A percentile compares a stretch with the other conserved stretches of the same genome.
Evolutionary conservation across 2,888 invertebrate species (phyloP).

Genomic region (Cosmia trapezina): DNA sequence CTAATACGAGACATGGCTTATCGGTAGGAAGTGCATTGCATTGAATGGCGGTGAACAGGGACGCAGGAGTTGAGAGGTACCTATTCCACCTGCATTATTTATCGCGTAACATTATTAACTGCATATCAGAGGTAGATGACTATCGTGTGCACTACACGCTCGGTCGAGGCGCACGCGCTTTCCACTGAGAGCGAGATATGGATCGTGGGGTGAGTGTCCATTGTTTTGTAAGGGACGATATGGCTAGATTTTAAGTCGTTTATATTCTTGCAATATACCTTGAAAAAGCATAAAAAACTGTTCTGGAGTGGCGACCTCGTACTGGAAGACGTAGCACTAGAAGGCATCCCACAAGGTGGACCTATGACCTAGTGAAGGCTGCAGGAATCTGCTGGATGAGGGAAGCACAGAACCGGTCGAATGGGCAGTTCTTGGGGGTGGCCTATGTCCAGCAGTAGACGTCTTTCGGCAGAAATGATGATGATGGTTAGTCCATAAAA

Average conservation of each 20-base stretch:
- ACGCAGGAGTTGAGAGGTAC: slow-evolving; percentile 75
- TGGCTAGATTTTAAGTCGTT: neutral
- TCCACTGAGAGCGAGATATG: slow-evolving; percentile 82
- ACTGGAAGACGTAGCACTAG: no score
- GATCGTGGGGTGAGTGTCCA: slow-evolving; percentile 74
- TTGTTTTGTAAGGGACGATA: slow-evolving; percentile 65
- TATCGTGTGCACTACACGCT: slow-evolving; percentile 86
- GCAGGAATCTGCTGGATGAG: no score
- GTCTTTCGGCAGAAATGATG: no score
- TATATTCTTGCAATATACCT: no score
- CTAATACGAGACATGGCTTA: slow-evolving; percentile 76
- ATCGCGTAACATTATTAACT: slow-evolving; percentile 88
- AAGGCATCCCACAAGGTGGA: no score
- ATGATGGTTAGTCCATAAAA: no score
- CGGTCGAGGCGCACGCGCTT: slow-evolving; percentile 86
- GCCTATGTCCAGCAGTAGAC: no score
- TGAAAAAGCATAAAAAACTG: no score
- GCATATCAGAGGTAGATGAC: slow-evolving; percentile 87
- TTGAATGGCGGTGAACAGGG: slow-evolving; percentile 73
- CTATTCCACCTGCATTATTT: slow-evolving; percentile 86
- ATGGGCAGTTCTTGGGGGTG: no score
- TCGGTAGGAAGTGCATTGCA: slow-evolving; percentile 75
- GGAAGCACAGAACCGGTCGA: no score
- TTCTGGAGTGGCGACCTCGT: no score
- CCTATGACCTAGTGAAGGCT: no score